A percentile compares a stretch with the other conserved stretches of the same genome.
These are phyloP conservation scores for Lanistes nyassanus DNA, from an alignment of 1,140 invertebrate genomes.

Conservation along the genomic window DNA sequence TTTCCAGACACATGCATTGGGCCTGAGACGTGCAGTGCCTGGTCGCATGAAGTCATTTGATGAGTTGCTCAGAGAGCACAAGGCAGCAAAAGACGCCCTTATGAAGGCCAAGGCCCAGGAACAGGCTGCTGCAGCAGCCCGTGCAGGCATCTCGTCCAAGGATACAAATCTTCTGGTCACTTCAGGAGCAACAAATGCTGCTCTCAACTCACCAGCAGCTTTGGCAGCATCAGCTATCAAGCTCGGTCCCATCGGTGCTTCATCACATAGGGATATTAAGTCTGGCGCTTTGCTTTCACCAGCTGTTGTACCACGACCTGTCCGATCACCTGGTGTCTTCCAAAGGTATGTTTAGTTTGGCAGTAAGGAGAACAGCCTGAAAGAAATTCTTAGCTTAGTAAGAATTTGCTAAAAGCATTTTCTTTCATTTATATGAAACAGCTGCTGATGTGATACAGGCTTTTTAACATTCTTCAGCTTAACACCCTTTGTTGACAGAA, in stretches of 20 bases:
- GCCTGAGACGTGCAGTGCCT: slow-evolving; percentile 77
- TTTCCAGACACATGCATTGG: slow-evolving; percentile 77
- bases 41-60: slow-evolving; percentile 83
- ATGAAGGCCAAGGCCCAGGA: slow-evolving; percentile 54
- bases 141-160: slow-evolving; percentile 17
- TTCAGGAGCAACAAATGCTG: slow-evolving; percentile 14
- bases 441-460: too few species aligned
- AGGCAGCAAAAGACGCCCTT: slow-evolving; percentile 69
- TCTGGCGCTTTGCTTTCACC: not conserved
- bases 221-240: slow-evolving; percentile 14
- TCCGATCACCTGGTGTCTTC: slow-evolving; percentile 6
- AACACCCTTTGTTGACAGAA: too few species aligned
- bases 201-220: slow-evolving; percentile 23
- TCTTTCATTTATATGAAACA: too few species aligned
- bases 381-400: too few species aligned
- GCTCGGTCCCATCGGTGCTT: slow-evolving; percentile 11
- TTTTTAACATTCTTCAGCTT: too few species aligned
- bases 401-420: too few species aligned
- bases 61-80: slow-evolving; percentile 80
- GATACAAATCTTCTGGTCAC: slow-evolving; percentile 20
- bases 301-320: not conserved
- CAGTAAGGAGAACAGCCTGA: too few species aligned
- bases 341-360: slow-evolving; percentile 19
- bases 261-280: slow-evolving; percentile 17
- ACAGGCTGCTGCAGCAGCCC: slow-evolving; percentile 38